These are phyloP conservation scores for Leucozona laternaria DNA, from an alignment of 2,888 invertebrate genomes.

Conservation along the genomic window DNA sequence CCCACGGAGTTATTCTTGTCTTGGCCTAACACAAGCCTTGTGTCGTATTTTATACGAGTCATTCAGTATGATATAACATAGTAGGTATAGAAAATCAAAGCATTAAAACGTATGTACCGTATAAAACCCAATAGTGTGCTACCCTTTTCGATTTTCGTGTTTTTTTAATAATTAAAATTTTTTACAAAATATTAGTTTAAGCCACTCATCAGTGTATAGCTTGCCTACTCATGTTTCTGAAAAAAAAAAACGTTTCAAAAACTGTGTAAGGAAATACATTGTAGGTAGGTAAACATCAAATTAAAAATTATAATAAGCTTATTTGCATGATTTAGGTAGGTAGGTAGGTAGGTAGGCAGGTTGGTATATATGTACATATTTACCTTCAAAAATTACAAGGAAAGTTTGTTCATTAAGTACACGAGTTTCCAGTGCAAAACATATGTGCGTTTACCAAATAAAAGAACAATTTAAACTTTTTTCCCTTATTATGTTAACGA, in stretches of 20 bases:
- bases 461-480: neutral
- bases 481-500: neutral
- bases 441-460: neutral
- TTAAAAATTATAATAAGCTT: constrained; percentile 20
- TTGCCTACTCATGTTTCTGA: neutral
- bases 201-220: no score
- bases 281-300: neutral
- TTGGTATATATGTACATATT: no score
- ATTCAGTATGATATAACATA: no score
- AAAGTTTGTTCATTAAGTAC: constrained; percentile 12
- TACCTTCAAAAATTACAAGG: neutral
- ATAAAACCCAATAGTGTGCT: no score
- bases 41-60: no score
- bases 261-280: neutral
- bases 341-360: neutral
- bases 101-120: no score
- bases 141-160: no score
- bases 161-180: no score
- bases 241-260: neutral
- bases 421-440: neutral
- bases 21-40: no score
- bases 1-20: no score
- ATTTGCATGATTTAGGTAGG: constrained; percentile 3
- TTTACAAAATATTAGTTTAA: no score
- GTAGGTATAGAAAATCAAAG: no score